These are phyloP conservation scores for Avahi laniger DNA, from an alignment of 2,797 vertebrate species.

Conservation along the genomic window DNA sequence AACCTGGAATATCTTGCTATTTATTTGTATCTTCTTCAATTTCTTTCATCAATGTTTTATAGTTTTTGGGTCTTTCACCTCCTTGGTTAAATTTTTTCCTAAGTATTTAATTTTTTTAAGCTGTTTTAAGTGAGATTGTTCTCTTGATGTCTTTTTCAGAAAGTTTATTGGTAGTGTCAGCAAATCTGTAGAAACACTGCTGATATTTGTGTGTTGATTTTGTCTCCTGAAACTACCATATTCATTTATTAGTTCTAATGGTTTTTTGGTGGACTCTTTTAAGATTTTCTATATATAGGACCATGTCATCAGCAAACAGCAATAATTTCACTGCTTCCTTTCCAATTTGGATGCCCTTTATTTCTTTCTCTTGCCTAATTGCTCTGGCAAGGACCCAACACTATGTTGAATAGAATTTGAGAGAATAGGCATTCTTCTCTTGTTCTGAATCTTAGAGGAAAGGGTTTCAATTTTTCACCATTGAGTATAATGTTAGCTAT, in stretches of 20 bases:
- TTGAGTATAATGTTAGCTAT: too few relatives aligned
- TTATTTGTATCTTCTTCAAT: too few relatives aligned
- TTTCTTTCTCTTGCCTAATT: background rate
- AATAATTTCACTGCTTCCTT: background rate
- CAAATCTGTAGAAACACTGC: background rate
- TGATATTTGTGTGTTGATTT: background rate
- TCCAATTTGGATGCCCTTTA: background rate
- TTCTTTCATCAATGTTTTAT: too few relatives aligned
- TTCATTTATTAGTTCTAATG: background rate
- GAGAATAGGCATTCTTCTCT: background rate
- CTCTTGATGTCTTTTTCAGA: background rate
- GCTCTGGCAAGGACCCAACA: background rate
- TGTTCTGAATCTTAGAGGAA: background rate
- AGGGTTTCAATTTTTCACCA: too few relatives aligned
- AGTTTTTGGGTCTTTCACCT: too few relatives aligned
- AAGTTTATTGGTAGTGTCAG: background rate
- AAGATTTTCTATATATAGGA: background rate
- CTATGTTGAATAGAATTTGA: background rate
- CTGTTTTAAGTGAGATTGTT: background rate
- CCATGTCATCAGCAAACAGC: background rate
- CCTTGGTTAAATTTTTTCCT: too few relatives aligned
- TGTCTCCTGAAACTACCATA: background rate
- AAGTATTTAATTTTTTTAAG: background rate
- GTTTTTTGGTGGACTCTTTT: background rate
- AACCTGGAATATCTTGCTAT: too few relatives aligned